Evolutionary conservation across 2,113 vertebrate species (phyloP), one percentile per base, ranked within the genome.

Genomic region (Entosphenus tridentatus): DNA sequence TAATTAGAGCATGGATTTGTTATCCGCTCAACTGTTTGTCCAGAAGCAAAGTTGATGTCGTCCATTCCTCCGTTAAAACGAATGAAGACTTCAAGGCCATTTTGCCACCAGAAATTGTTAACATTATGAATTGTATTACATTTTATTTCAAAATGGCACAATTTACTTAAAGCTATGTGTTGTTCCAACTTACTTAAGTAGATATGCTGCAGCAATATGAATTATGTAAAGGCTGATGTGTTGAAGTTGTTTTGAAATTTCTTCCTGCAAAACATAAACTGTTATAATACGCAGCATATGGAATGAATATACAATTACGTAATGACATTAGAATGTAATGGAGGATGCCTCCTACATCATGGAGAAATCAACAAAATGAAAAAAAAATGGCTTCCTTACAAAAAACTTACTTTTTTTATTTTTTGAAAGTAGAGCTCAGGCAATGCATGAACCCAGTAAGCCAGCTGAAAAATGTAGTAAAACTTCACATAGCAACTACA

Each of bases 391-490:
- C 17, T 58, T 55, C 18, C 56, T 55, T 67, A 68, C 54, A 69
- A 69, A 55, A 74, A 7, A 81, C 86, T 84, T 76, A 97, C 93
- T 88, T 96, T 97, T 74, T 88, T 87, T 71, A 93, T 85, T 81
- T 96, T 97, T 79, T 97, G 93, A 82, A 97, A 96, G 81, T 96
- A 95, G 68, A 97, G 84, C 73, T 97, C 93, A 0, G 91, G 93
- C 68, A 96, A 79, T n/a, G 88, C 83, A 0, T 97, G 93, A 68
- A 96, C 78, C 91, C 93, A 97, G 76, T 95, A 97, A 0, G 93
- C 88, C 76, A 97, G 74, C 83, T 97, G 93, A 73, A 85, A 89
- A 75, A 97, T 78, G 82, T 93, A 97, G 83, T 93, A 97, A 70
- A 96, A 91, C 81, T 97, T 97, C 79, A 96, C 91, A 81, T 96